phyloP scores from a whole-genome alignment of 2,888 invertebrate genomes.

The Pasiphila rectangulata region DNA sequence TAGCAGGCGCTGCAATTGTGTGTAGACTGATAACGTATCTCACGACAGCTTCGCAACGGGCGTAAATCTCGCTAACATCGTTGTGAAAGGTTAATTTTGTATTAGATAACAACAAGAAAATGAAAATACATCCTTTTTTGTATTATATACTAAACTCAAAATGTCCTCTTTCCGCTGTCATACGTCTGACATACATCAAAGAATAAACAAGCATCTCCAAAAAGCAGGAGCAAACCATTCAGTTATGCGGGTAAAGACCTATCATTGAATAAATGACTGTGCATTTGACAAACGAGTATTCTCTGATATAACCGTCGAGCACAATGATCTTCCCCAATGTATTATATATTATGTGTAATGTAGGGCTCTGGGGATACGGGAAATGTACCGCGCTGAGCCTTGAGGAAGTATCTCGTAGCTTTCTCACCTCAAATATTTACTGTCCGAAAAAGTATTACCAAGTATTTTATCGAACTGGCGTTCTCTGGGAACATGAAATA shows the following conservation, averaged over 20 bases:
- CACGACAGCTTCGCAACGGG: too few relatives aligned
- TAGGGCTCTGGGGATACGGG: slow-evolving; percentile 62
- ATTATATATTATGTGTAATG: slow-evolving; percentile 64
- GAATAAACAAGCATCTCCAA: slow-evolving; percentile 16
- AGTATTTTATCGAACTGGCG: slow-evolving; percentile 24
- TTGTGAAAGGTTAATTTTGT: too few relatives aligned
- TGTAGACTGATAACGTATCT: too few relatives aligned
- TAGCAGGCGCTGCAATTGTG: too few relatives aligned
- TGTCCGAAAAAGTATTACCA: slow-evolving; percentile 30
- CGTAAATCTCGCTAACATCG: too few relatives aligned
- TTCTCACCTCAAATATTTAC: slow-evolving; percentile 36
- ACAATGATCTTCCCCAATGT: slow-evolving; percentile 76
- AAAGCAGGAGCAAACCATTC: slow-evolving; percentile 23
- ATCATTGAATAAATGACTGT: slow-evolving; percentile 77
- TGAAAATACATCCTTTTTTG: neutral
- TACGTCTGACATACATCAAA: slow-evolving; percentile 7
- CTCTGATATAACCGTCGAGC: slow-evolving; percentile 73
- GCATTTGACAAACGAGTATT: slow-evolving; percentile 79
- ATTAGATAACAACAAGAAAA: too few relatives aligned
- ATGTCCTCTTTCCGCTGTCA: neutral
- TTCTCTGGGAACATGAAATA: slow-evolving; percentile 9
- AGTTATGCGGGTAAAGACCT: slow-evolving; percentile 33
- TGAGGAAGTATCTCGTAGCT: slow-evolving; percentile 53
- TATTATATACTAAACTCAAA: too few relatives aligned
- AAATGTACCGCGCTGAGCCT: slow-evolving; percentile 59